These are phyloP conservation scores for Cepaea hortensis DNA, from an alignment of 2,888 invertebrate species.

Conservation along the genomic window DNA sequence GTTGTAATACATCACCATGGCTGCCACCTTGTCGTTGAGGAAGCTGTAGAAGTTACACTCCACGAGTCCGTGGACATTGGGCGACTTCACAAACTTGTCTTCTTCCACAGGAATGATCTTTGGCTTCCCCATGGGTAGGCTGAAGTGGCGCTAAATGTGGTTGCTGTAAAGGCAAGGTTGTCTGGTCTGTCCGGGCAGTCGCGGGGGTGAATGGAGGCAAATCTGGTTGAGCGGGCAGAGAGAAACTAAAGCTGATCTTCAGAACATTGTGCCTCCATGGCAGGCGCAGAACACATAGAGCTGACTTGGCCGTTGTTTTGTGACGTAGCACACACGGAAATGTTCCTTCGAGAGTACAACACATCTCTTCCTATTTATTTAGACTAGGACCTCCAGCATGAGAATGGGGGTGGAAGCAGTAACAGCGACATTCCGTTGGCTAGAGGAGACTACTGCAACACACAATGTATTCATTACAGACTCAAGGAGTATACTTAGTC, in stretches of 20 bases:
- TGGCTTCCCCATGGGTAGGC: not conserved
- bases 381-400: not conserved
- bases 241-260: not conserved
- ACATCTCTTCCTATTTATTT: not conserved
- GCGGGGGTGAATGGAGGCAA: not conserved
- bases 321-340: not conserved
- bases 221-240: not conserved
- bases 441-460: not conserved
- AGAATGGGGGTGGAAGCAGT: not conserved
- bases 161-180: not conserved
- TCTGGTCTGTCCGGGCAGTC: not conserved
- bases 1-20: slow-evolving; percentile 44
- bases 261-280: not conserved
- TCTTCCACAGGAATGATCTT: slow-evolving; percentile 15
- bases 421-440: not conserved
- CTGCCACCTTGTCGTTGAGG: slow-evolving; percentile 26
- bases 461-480: too few relatives aligned
- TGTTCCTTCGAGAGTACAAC: not conserved
- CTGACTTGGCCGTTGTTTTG: slow-evolving; percentile 6
- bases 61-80: slow-evolving; percentile 24
- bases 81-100: slow-evolving; percentile 19
- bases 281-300: not conserved
- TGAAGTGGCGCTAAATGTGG: not conserved
- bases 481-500: too few relatives aligned
- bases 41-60: slow-evolving; percentile 38